phyloP scores from a whole-genome alignment of 2,113 vertebrate species.

The Glareola pratincola region DNA sequence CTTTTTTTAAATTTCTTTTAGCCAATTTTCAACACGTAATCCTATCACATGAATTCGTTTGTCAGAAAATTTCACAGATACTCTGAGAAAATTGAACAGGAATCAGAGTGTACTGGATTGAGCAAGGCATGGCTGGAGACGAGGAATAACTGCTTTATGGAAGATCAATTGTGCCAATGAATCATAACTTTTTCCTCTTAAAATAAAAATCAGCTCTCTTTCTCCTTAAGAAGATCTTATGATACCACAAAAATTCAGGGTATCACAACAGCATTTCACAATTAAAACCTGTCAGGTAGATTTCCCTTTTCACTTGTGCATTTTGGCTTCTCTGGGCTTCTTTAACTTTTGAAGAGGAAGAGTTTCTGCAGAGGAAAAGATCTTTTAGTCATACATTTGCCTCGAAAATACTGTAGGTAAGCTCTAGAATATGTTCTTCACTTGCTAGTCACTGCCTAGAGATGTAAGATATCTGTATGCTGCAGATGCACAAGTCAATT shows the following conservation, averaged over 20 bases:
- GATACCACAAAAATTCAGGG: not conserved
- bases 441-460: not conserved
- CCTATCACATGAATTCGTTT: not conserved
- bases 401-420: not conserved
- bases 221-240: too few relatives aligned
- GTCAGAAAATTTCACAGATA: not conserved
- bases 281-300: not conserved
- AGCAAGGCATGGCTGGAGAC: not conserved
- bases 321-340: not conserved
- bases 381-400: not conserved
- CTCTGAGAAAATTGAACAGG: not conserved
- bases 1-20: not conserved
- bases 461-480: not conserved
- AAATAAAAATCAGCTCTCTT: not conserved
- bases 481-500: not conserved
- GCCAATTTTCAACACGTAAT: not conserved
- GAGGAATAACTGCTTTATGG: not conserved
- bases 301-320: not conserved
- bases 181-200: not conserved
- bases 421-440: not conserved
- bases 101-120: rapidly evolving
- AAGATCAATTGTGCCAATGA: not conserved
- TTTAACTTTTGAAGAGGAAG: not conserved
- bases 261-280: not conserved
- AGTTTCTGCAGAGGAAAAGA: not conserved